Evolutionary conservation across 2,888 invertebrate species (phyloP), one percentile per base, ranked within the genome.

Genomic region (Cephalotes varians): DNA sequence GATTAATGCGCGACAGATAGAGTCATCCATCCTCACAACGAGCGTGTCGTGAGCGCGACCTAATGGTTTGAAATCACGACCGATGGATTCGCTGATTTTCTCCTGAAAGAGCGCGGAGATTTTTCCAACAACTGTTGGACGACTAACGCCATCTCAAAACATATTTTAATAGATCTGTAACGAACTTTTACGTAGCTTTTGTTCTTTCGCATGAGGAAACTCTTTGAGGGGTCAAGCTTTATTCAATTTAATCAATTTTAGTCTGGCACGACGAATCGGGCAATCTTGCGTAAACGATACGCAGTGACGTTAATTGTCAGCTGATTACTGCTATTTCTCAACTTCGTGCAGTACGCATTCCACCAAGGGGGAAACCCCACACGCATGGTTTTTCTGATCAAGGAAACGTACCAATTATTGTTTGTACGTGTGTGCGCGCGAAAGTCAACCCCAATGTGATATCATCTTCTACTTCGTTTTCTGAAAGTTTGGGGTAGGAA

Each of bases 1-100:
- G 93, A 93, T 93, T 93, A 93, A 93, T 93, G 93, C 87, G 80
- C 87, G 87, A 91, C 87, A 89, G 88, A 92, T 91, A 91, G 87
- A 91, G 92, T 90, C 91, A 91, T 91, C 90, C 90, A 91, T 92
- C 90, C 84, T 79, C 88, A 83, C 85, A 88, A 88, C 86, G 84
- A 87, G 83, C 84, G 85, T 83, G 82, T 85, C 82, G 87, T 86
- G 86, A 90, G 88, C 88, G 91, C 88, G 88, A 90, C 90, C 92
- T 93, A 93, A 92, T 93, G 91, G 90, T 86, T 88, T 82, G 90
- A 91, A 91, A 93, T 93, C 91, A 88, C 90, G 87, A 86, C 56
- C 51, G 83, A 81, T 82, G 69, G 54, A 58, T 67, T 77, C 64
- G 76, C 15, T 44, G 60, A 15, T 82, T 49, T 67, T 28, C 71